Evolutionary conservation across 2,797 vertebrate genomes (phyloP), one percentile per base, ranked within the genome.

Genomic region (Acanthornis magna): DNA sequence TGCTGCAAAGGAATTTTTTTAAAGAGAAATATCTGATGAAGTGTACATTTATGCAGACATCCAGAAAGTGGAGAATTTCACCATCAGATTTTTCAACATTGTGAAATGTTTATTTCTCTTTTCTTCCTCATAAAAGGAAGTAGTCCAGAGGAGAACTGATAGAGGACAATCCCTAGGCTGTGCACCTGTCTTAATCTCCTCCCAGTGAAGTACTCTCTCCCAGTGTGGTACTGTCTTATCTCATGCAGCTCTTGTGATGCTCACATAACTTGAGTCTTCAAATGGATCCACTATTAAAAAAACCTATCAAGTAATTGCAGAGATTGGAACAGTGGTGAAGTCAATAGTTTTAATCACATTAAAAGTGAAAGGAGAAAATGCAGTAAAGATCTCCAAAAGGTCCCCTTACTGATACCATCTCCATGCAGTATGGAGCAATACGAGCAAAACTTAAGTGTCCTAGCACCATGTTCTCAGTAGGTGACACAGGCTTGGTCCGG

Each of bases 111-210:
- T 61, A 23, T 53, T 90, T 54, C 38, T 26, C 19, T 85, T 34
- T 63, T 91, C 42, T 77, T 53, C 42, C 34, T 61, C 17, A 23
- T 42, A 45, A 40, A 74, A 77, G 8, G 9, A 74, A 88, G 67
- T 13, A 13, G 19, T 5, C 5, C 19, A 54, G 30, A 77, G 29
- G 8, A 86, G 29, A 77, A 57, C 0, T 27, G 29, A 53, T 20
- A 16, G 30, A 48, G 25, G 47, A 68, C n/a, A 76, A 40, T 48
- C 16, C 20, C 66, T 38, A 63, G 25, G 78, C 60, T 11, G 26
- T 8, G 67, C 0, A 0, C 12, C 38, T 50, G n/a, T 72, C 38
- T 63, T 66, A n/a, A 13, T 74, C 14, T 80, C 34, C 60, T 78
- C 40, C 25, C 36, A 16, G 8, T 19, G 27, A 48, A 78, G 47